Conservation (phyloP, 2,113 vertebrate species). For the Okapia johnstoni region DNA sequence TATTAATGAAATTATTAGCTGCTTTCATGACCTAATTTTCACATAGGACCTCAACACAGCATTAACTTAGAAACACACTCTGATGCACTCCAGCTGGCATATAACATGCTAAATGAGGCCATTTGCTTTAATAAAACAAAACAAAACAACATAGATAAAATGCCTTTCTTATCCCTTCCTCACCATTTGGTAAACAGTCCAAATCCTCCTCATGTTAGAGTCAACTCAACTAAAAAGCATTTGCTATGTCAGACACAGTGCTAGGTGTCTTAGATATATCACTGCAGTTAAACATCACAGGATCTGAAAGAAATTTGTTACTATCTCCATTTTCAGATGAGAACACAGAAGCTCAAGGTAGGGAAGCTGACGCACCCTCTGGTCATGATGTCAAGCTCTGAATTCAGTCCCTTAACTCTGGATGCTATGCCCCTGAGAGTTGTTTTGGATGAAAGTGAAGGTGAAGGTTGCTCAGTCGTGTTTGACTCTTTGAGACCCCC, state of each 20-base stretch:
- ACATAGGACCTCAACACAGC: background rate
- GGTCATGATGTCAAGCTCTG: background rate
- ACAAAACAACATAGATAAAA: background rate
- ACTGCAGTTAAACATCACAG: background rate
- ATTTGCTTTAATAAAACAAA: background rate
- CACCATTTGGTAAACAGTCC: background rate
- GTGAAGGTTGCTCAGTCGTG: background rate
- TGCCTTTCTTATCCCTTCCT: background rate
- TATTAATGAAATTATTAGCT: conserved; percentile 6
- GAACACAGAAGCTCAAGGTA: background rate
- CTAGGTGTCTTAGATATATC: background rate
- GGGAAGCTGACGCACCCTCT: background rate
- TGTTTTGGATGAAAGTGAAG: background rate
- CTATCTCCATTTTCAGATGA: background rate
- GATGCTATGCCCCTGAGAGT: background rate
- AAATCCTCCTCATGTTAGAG: background rate
- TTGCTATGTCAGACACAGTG: background rate
- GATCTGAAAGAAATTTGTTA: background rate
- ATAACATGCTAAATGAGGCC: background rate
- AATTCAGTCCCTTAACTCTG: background rate
- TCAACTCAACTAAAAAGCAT: background rate
- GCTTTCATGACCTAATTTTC: conserved; percentile 1
- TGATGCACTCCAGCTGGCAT: background rate
- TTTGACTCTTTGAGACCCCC: background rate
- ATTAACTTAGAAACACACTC: background rate